phyloP scores from a whole-genome alignment of 37 sponge, comb jelly and placozoan species.

The Cladorhizidae sp. region DNA sequence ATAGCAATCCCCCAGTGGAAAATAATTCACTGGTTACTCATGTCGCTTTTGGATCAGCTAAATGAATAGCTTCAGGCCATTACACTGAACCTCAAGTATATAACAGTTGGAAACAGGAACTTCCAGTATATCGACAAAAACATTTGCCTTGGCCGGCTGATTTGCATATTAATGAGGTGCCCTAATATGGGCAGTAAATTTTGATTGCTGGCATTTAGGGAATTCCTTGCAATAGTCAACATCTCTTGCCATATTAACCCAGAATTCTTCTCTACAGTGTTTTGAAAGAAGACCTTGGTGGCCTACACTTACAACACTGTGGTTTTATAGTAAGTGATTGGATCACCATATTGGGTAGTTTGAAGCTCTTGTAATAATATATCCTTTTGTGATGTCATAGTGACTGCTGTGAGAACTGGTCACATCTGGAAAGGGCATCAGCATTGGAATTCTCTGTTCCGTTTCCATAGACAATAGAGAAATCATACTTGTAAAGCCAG shows the following conservation, averaged over 20 bases:
- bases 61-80: not conserved
- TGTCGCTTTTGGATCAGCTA: slow-evolving; percentile 27
- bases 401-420: no score
- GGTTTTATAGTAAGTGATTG: not conserved
- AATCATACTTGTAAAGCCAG: slow-evolving; percentile 32
- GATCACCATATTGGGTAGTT: not conserved
- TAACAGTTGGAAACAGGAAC: slow-evolving; percentile 24
- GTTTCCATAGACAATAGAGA: not conserved
- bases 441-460: no score
- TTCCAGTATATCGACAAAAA: slow-evolving; percentile 40
- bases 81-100: not conserved
- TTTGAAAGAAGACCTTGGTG: not conserved
- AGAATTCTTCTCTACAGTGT: not conserved
- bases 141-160: slow-evolving; percentile 46
- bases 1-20: slow-evolving; percentile 27
- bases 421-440: no score
- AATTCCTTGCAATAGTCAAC: not conserved
- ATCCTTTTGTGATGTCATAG: no score
- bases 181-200: not conserved
- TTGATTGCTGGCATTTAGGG: not conserved
- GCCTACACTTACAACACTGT: not conserved
- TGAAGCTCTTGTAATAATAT: no score
- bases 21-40: slow-evolving; percentile 24
- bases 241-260: not conserved
- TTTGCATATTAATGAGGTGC: slow-evolving; percentile 22